Conservation (phyloP, 2,888 invertebrate species). For the Amblyjoppa fuscipennis region DNA sequence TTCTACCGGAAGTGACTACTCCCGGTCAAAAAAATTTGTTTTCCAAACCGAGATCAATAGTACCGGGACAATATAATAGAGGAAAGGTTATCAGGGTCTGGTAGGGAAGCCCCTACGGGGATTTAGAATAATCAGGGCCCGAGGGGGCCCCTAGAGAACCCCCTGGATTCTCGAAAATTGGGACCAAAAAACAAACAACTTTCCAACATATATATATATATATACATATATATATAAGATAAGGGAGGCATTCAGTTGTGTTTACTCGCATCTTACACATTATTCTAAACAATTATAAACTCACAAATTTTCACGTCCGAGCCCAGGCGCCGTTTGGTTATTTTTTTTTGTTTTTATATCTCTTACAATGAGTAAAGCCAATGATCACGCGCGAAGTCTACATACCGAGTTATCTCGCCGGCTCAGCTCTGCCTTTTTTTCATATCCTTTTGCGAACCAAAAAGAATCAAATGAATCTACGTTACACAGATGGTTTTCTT, state of each 20-base stretch:
- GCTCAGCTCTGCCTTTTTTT: neutral
- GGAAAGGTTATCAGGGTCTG: neutral
- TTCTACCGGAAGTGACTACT: too few relatives aligned
- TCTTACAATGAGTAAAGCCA: constrained; percentile 22
- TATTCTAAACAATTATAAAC: constrained; percentile 43
- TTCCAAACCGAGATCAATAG: neutral
- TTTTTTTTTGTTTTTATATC: neutral
- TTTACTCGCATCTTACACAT: constrained; percentile 48
- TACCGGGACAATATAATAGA: neutral
- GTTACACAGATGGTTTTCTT: constrained; percentile 15
- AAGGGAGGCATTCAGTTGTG: constrained; percentile 59
- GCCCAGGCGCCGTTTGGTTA: constrained; percentile 8
- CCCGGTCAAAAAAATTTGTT: too few relatives aligned
- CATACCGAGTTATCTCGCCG: constrained; percentile 7
- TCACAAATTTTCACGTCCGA: constrained; percentile 18
- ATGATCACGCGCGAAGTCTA: constrained; percentile 27
- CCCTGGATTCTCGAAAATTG: too few relatives aligned
- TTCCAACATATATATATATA: neutral
- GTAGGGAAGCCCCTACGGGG: neutral
- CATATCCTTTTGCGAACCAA: constrained; percentile 7
- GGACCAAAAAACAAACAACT: neutral
- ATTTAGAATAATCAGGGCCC: neutral
- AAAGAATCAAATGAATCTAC: constrained; percentile 22
- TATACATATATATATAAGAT: constrained; percentile 30
- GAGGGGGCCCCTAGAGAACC: too few relatives aligned